Base-by-base conservation (phyloP, 2,113 vertebrate species). In the Cygnus buccinator region DNA sequence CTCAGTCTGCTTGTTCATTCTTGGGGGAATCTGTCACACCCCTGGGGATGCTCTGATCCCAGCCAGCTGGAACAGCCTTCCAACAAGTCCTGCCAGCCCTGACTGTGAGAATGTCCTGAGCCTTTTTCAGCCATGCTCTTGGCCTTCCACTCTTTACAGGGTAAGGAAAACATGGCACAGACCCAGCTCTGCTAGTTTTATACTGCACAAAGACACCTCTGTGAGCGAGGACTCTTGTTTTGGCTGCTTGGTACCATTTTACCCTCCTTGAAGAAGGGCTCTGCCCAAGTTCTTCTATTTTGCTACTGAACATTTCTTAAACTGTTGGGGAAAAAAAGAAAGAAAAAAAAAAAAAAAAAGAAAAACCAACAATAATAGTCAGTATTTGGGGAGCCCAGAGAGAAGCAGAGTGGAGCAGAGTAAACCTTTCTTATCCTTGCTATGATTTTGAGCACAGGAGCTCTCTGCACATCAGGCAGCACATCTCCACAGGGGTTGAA, bases 101-200 rank as follows among this genome's bases (percentile, higher is more conserved):
- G 58, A 95, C 95, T 96, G 95, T 96, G 95, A 96, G 96, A 97
- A 96, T 93, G 90, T 96, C 95, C 94, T 96, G 87, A 97, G 95
- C 92, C 95, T 96, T 96, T 96, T 94, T 97, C 95, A 95, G 93
- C 95, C 92, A 44, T 96, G 90, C 85, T 97, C 90, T 94, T 90
- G 95, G 73, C 90, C 80, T 84, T 93, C 94, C 86, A 90, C 80
- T 96, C 95, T 91, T 92, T 93, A 90, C 78, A 95, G 89, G 92
- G 92, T 95, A 93, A 92, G 95, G 77, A 87, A 94, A 88, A 93
- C 2, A 71, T 96, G 95, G 95, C 95, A 96, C 68, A 65, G 95
- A 16, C 94, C 95, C 95, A 97, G 90, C 70, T 94, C 89, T 91
- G 58, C 78, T 82, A 76, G 93, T 95, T 95, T 93, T 95, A 58